Evolutionary conservation across 2,113 vertebrate species (phyloP), one percentile per base, ranked within the genome.

Genomic region (Ophiodon elongatus): DNA sequence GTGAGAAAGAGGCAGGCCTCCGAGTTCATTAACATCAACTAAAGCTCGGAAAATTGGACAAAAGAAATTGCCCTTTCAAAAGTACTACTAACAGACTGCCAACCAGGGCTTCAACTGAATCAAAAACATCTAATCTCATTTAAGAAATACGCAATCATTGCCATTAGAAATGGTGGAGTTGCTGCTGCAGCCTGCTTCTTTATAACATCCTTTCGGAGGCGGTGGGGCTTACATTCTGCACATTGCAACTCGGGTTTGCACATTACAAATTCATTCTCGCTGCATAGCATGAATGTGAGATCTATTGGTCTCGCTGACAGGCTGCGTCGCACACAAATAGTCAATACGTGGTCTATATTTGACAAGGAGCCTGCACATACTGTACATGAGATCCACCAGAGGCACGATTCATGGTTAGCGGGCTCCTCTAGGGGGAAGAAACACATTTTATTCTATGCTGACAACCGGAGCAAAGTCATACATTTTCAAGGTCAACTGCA

Each of bases 21-120:
- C 0, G n/a, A 76, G 66, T 73, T 83, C 79, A 86, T 86, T 88
- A 81, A 85, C 62, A 67, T 79, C 76, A 76, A 82, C 60, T 10
- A 39, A 33, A 33, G 56, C 80, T 70, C 41, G 4, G 29, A 7
- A 79, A 84, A 81, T 60, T 60, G 84, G 71, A 84, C 72, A 76
- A 73, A 79, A 57, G 47, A 84, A 84, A 70, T n/a, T 15, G 43
- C 73, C 69, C n/a, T 64, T 64, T 74, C 47, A 39, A 50, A 65
- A 41, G 54, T 5, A 57, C 54, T 47, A 79, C 33, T 15, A 50
- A 23, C 41, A 52, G 54, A 21, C 6, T 21, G 35, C 27, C 50
- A 45, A 17, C 8, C 37, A 21, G 35, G 29, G 10, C 11, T 5
- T 25, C 15, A 37, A 27, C 21, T 1, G 0, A 52, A 72, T 73